These are phyloP conservation scores for Amphipoea lucens DNA, from an alignment of 2,888 invertebrate species.

Conservation along the genomic window DNA sequence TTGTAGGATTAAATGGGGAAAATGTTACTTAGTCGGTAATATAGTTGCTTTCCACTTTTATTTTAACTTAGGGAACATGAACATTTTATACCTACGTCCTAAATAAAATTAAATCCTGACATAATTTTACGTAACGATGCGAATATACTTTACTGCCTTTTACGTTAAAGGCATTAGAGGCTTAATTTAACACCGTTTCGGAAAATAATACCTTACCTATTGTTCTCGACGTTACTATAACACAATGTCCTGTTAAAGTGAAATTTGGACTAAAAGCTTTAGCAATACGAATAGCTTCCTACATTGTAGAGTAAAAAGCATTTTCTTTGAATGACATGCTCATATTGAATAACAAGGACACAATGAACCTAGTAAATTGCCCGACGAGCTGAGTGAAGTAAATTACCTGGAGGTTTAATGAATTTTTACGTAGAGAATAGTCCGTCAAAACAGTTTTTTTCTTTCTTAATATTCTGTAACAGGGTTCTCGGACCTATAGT, in stretches of 20 bases:
- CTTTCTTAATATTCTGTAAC: slow-evolving; percentile 34
- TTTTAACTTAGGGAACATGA: slow-evolving; percentile 32
- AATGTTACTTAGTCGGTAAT: slow-evolving; percentile 37
- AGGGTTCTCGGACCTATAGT: slow-evolving; percentile 5
- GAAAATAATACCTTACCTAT: slow-evolving; percentile 36
- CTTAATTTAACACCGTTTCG: slow-evolving; percentile 43
- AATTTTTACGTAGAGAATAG: slow-evolving; percentile 39
- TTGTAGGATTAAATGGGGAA: slow-evolving; percentile 46
- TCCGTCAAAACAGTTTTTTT: slow-evolving; percentile 42
- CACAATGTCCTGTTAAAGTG: slow-evolving; percentile 22
- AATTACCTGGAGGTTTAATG: slow-evolving; percentile 47
- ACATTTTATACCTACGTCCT: slow-evolving; percentile 55
- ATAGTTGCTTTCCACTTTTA: slow-evolving; percentile 45
- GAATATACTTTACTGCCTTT: slow-evolving; percentile 45
- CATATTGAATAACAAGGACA: slow-evolving; percentile 57
- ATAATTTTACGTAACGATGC: slow-evolving; percentile 59
- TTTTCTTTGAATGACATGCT: slow-evolving; percentile 50
- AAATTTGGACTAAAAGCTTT: slow-evolving; percentile 38
- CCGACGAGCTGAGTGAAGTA: slow-evolving; percentile 41
- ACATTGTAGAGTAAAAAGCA: slow-evolving; percentile 51
- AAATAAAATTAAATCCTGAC: slow-evolving; percentile 60
- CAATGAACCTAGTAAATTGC: slow-evolving; percentile 49
- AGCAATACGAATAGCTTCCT: slow-evolving; percentile 27
- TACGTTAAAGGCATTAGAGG: slow-evolving; percentile 39
- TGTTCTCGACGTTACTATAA: slow-evolving; percentile 31